Percentiles rank a stretch among this genome's conserved stretches.
Conservation (phyloP, 2,797 vertebrate species). For the Ptychobarbus kaznakovi region DNA sequence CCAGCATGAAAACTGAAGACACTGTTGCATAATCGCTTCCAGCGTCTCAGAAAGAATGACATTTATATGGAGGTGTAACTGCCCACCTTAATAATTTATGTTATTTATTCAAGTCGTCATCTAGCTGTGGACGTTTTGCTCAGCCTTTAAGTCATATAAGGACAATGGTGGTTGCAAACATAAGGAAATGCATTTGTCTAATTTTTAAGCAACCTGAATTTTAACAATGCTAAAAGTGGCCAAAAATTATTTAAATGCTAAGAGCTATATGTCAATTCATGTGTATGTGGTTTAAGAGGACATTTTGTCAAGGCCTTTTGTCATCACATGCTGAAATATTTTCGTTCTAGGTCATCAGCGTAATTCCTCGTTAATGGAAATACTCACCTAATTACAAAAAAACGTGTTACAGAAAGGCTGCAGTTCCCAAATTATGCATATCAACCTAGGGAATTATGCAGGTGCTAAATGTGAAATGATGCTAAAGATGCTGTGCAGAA, state of each 20-base stretch:
- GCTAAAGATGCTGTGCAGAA: not conserved
- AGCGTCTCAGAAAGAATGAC: conserved; percentile 1
- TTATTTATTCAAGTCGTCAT: conserved; percentile 5
- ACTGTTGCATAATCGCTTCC: conserved; percentile 10
- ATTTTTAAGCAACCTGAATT: not conserved
- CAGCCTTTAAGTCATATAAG: not conserved
- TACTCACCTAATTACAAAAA: conserved; percentile 40
- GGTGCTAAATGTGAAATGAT: conserved; percentile 20
- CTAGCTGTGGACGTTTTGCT: not conserved
- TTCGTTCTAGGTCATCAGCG: conserved; percentile 27
- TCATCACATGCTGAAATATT: conserved; percentile 22
- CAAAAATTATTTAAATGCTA: conserved; percentile 11
- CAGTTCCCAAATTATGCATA: conserved; percentile 7
- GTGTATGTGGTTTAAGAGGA: not conserved
- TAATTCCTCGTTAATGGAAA: conserved; percentile 20
- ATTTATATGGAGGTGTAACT: conserved; percentile 33
- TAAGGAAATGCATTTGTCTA: not conserved
- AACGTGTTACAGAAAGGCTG: conserved; percentile 20
- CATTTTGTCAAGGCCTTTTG: not conserved
- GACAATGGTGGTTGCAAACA: not conserved
- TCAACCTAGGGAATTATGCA: conserved; percentile 12
- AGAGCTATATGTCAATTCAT: conserved; percentile 4
- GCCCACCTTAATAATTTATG: conserved; percentile 2
- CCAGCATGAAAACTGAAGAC: not conserved
- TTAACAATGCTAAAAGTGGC: not conserved